These are phyloP conservation scores for Butastur rufipennis DNA, from an alignment of 2,113 vertebrate genomes.

Conservation along the genomic window DNA sequence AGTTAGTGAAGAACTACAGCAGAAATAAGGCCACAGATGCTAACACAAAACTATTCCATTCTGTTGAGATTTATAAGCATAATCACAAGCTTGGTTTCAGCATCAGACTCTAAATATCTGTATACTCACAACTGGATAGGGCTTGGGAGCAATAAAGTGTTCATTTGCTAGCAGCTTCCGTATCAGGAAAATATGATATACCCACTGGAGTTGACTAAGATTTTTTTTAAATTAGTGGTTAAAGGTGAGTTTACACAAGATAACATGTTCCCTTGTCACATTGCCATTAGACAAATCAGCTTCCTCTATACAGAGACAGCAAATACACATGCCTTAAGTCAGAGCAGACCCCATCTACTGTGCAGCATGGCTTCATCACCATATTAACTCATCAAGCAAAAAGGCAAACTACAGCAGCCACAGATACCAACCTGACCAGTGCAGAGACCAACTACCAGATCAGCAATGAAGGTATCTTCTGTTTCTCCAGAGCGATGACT, in stretches of 20 bases:
- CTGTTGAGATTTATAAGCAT: neutral
- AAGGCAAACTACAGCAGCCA: neutral
- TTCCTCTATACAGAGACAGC: neutral
- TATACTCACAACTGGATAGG: neutral
- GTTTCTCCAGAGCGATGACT: slow-evolving; percentile 96
- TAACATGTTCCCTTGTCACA: neutral
- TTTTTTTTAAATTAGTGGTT: neutral
- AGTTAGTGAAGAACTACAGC: neutral
- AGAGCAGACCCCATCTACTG: neutral
- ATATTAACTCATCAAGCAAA: neutral
- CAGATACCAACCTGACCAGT: slow-evolving; percentile 83
- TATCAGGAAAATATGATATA: neutral
- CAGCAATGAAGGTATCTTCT: slow-evolving; percentile 95
- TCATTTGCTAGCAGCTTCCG: neutral
- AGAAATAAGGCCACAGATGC: neutral
- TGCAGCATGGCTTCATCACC: neutral
- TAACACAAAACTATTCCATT: neutral
- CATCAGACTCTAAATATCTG: neutral
- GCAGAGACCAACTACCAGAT: slow-evolving; percentile 93
- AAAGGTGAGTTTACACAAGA: neutral
- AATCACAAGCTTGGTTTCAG: neutral
- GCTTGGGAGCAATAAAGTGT: neutral
- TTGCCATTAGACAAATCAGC: neutral
- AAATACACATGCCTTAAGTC: neutral
- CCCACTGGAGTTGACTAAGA: neutral